Base-by-base conservation (phyloP, 2,113 vertebrate species). In the Scophthalmus maximus region DNA sequence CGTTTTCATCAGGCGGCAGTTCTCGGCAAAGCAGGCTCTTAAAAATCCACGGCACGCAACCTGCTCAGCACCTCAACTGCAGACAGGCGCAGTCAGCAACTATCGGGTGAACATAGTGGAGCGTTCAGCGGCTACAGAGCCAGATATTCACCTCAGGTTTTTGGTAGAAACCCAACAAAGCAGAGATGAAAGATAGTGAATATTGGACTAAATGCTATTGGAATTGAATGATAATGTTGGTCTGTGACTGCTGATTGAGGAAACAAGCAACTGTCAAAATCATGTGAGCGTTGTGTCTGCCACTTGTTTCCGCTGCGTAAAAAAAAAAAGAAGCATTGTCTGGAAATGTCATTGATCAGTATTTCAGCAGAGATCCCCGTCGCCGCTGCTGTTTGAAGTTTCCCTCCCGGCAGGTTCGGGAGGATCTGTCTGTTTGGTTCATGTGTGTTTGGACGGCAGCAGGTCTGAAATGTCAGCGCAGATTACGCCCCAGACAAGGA, bases 381-480 rank as follows among this genome's bases (percentile, higher is more conserved):
- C 10, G 26, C 22, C 34, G 66, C 57, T 50, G 32, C 44, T 53
- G 65, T 61, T 46, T 71, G 82, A 42, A 55, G 36, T 49, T n/a
- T 61, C n/a, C n/a, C 46, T 62, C 55, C 42, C 32, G 29, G 60
- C 68, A 56, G 66, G 40, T 81, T 63, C 49, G 30, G 0, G 10
- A 14, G 58, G 46, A 49, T n/a, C 65, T 42, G 69, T 59, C 55
- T 12, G 23, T 50, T 29, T 58, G 60, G 63, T 77, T 64, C 60
- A n/a, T 42, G 68, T 44, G 29, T 57, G 64, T 82, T 83, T 79
- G 49, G 23, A 1, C 26, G 66, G 61, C 55, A 47, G 69, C 66
- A 57, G 81, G 70, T 70, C 56, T 79, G 67, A 75, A 79, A 65
- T 52, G 68, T 71, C 23, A 17, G 8, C 40, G 59, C 17, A 30